These are phyloP conservation scores for Chiloscyllium plagiosum DNA, from an alignment of 2,113 vertebrate genomes.

Conservation along the genomic window DNA sequence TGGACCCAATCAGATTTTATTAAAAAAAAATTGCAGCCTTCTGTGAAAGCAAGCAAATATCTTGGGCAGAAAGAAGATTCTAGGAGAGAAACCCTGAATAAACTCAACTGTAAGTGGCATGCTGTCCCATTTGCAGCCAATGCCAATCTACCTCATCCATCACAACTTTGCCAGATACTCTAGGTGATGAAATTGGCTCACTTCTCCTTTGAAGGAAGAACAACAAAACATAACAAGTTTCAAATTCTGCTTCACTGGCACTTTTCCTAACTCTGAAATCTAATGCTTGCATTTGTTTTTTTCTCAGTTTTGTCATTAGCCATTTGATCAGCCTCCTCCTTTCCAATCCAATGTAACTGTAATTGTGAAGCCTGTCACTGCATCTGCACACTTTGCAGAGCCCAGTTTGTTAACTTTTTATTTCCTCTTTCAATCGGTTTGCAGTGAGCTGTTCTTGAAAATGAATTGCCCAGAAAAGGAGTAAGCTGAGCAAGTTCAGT, in stretches of 20 bases:
- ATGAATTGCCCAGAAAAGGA: not conserved
- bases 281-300: not conserved
- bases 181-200: too few species aligned
- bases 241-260: not conserved
- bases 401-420: not conserved
- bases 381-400: not conserved
- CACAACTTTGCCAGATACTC: too few species aligned
- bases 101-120: too few species aligned
- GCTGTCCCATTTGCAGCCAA: too few species aligned
- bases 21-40: too few species aligned
- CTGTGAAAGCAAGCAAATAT: too few species aligned
- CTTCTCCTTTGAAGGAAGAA: too few species aligned
- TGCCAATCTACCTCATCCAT: too few species aligned
- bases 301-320: not conserved
- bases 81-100: too few species aligned
- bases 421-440: not conserved
- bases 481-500: not conserved
- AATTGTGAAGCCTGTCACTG: not conserved
- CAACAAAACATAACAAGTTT: not conserved
- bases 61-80: too few species aligned
- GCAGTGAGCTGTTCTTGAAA: not conserved
- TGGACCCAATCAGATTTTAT: too few species aligned
- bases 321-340: not conserved
- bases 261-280: not conserved
- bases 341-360: not conserved